Evolutionary conservation across 2,113 vertebrate genomes (phyloP), one percentile per base, ranked within the genome.

Genomic region (Chamaetylas fuelleborni): DNA sequence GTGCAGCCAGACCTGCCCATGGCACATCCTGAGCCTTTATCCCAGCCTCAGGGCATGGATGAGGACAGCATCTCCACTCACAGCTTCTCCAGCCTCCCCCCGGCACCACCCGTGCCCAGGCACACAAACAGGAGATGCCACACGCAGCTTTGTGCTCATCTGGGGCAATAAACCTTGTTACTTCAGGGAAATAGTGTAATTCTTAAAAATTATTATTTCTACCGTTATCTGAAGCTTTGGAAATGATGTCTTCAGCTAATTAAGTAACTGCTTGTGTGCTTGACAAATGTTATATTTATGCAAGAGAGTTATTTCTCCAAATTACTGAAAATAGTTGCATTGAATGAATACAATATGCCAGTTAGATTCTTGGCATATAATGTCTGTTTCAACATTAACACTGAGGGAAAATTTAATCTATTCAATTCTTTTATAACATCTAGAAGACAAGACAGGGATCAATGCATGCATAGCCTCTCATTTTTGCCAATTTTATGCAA

Each of bases 271-370:
- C 62, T 80, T 90, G 62, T 48, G 17, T 80, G 62, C 54, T 85
- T 95, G 78, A 94, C 81, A 91, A 95, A 95, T 95, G 77, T 69
- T 86, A 8, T 85, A 80, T 90, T 94, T 91, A 88, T 88, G 86
- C 50, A 66, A 47, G 62, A 70, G 81, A 77, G 62, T 86, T 82
- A 80, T 82, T 93, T 61, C 45, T 92, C 70, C 76, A 70, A 93
- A 86, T 92, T 82, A 92, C 79, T 73, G 85, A 88, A 90, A 97
- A 92, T 42, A 88, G 77, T 88, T 83, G 69, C 38, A 66, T 57
- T 66, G 54, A 94, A 58, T 92, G 57, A 96, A 65, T 82, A 82
- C 67, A 96, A 91, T 80, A 86, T 80, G 73, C 64, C 84, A 90
- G 47, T 82, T 80, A 73, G 67, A 72, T 58, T 90, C 81, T 72